These are phyloP conservation scores for Isoperla grammatica DNA, from an alignment of 2,888 invertebrate species.

Conservation along the genomic window DNA sequence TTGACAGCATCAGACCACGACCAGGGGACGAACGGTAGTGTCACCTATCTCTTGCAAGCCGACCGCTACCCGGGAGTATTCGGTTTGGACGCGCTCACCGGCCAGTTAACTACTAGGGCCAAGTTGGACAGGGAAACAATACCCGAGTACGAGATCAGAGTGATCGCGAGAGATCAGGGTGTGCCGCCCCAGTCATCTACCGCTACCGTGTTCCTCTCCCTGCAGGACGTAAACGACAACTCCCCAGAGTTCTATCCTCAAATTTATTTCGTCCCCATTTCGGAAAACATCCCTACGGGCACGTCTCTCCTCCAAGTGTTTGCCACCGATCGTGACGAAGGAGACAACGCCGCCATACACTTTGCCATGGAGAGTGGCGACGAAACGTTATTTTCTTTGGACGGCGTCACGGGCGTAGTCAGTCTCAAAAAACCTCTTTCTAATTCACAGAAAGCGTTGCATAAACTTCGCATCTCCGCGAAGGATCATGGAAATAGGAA, in stretches of 20 bases:
- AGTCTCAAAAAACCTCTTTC: constrained; percentile 61
- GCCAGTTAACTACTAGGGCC: constrained; percentile 71
- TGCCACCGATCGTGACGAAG: constrained; percentile 81
- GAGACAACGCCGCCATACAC: constrained; percentile 77
- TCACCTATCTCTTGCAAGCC: constrained; percentile 74
- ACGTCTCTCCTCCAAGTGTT: constrained; percentile 65
- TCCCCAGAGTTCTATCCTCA: constrained; percentile 87
- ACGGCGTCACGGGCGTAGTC: constrained; percentile 71
- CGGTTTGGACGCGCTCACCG: constrained; percentile 74
- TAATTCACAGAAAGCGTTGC: constrained; percentile 58
- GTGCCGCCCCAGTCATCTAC: constrained; percentile 85
- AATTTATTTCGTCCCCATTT: constrained; percentile 72
- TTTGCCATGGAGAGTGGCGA: constrained; percentile 74
- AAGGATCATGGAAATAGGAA: constrained; percentile 73
- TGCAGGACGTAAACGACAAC: constrained; percentile 90
- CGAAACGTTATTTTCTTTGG: constrained; percentile 73
- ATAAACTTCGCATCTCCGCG: constrained; percentile 70
- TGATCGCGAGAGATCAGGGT: constrained; percentile 89
- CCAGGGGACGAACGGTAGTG: constrained; percentile 88
- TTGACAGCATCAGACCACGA: constrained; percentile 85
- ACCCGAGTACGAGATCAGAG: constrained; percentile 70
- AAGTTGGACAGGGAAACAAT: constrained; percentile 78
- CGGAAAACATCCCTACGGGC: constrained; percentile 60
- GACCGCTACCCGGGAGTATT: constrained; percentile 83
- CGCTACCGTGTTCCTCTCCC: constrained; percentile 72